A percentile compares a stretch with the other conserved stretches of the same genome.
Conservation (phyloP, 2,888 invertebrate genomes). For the Tachystola acroxantha region DNA sequence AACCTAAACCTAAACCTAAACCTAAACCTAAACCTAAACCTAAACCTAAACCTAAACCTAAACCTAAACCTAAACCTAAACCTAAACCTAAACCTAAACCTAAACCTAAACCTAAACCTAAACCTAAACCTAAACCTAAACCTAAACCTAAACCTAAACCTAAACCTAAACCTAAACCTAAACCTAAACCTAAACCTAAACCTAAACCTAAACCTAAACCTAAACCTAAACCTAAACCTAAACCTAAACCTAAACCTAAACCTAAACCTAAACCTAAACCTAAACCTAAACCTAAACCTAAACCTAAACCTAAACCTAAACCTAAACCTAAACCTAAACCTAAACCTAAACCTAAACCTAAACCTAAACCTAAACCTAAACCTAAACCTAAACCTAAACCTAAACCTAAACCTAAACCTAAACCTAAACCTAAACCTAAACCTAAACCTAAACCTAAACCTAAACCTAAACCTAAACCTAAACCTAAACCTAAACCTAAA, state of each 20-base stretch:
- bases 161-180: constrained; percentile 15
- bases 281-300: constrained; percentile 5
- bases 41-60: constrained; percentile 9
- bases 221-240: constrained; percentile 8
- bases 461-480: constrained; percentile 8
- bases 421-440: constrained; percentile 8
- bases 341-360: constrained; percentile 15
- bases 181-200: constrained; percentile 21
- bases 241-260: constrained; percentile 9
- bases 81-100: constrained; percentile 6
- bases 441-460: constrained; percentile 9
- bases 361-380: constrained; percentile 17
- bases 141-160: constrained; percentile 15
- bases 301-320: constrained; percentile 10
- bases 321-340: constrained; percentile 2
- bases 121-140: constrained; percentile 4
- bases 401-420: constrained; percentile 12
- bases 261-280: constrained; percentile 8
- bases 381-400: constrained; percentile 21
- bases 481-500: constrained; percentile 7
- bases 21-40: constrained; percentile 8
- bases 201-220: constrained; percentile 13
- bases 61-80: constrained; percentile 8
- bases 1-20: constrained; percentile 13
- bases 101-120: constrained; percentile 9